These are phyloP conservation scores for Lagorchestes hirsutus DNA, from an alignment of 2,797 vertebrate species.

Conservation along the genomic window DNA sequence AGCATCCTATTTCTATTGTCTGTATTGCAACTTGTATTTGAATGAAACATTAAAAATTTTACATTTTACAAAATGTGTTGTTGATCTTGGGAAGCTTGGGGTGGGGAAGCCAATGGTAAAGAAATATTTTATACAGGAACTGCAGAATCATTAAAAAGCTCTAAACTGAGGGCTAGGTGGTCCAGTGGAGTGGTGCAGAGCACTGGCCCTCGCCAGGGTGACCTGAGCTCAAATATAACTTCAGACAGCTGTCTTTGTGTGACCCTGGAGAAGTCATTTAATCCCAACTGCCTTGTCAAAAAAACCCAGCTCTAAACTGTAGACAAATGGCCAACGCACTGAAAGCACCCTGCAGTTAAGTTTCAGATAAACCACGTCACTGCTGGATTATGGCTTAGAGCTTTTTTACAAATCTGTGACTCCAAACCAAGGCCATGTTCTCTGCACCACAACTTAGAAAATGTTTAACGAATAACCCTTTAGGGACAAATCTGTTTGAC, in stretches of 20 bases:
- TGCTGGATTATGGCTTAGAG: neutral
- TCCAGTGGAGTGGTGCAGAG: too few species aligned
- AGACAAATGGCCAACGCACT: neutral
- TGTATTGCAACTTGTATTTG: neutral
- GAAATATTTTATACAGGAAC: neutral
- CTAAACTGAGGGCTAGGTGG: neutral
- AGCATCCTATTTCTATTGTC: slow-evolving; percentile 46
- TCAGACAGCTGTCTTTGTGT: too few species aligned
- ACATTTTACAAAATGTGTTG: slow-evolving; percentile 8
- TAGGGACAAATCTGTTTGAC: too few species aligned
- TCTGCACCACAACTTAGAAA: neutral
- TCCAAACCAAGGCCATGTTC: neutral
- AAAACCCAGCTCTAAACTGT: neutral
- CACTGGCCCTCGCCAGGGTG: too few species aligned
- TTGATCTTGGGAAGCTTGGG: neutral
- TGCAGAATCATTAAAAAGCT: neutral
- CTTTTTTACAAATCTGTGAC: neutral
- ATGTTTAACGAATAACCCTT: neutral
- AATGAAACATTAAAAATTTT: neutral
- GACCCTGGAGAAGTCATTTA: too few species aligned
- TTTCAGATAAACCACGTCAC: neutral
- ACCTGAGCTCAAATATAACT: too few species aligned
- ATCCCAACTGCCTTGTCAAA: too few species aligned
- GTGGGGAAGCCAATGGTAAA: neutral
- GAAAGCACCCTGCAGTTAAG: neutral